Evolutionary conservation across 1,140 invertebrate genomes (phyloP).

Genomic region (Chironomus striatipennis): DNA sequence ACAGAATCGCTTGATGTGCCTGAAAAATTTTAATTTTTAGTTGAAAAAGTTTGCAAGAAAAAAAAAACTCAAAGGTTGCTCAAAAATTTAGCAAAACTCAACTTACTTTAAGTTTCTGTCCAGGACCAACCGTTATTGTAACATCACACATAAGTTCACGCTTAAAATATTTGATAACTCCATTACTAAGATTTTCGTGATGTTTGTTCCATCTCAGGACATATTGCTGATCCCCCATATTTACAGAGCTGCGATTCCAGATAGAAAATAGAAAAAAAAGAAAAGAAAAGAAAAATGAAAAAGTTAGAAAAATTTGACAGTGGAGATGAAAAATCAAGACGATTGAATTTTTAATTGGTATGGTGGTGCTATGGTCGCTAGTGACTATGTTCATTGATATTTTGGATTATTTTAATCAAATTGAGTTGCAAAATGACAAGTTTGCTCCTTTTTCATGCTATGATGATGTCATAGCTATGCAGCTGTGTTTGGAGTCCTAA

Average conservation of each 20-base stretch:
- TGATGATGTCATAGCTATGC: too few species aligned
- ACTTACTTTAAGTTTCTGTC: conserved; percentile 70
- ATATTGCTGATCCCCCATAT: conserved; percentile 80
- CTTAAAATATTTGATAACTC: conserved; percentile 74
- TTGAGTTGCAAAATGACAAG: too few species aligned
- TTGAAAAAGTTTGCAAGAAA: too few species aligned
- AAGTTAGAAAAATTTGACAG: neutral
- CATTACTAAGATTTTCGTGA: conserved; percentile 79
- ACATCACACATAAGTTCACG: conserved; percentile 84
- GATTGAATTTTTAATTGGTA: too few species aligned
- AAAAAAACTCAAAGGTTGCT: too few species aligned
- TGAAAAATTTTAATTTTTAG: conserved; percentile 29
- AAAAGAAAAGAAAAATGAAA: neutral
- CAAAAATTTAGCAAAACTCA: too few species aligned
- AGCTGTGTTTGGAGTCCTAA: too few species aligned
- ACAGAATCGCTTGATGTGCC: conserved; percentile 88
- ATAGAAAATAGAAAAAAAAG: neutral
- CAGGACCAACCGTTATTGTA: conserved; percentile 78
- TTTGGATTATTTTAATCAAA: too few species aligned
- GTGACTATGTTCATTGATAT: too few species aligned
- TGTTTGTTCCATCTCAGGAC: conserved; percentile 93
- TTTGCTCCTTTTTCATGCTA: too few species aligned
- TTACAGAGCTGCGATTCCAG: neutral
- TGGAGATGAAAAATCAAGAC: neutral
- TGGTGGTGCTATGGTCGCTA: too few species aligned